phyloP scores from a whole-genome alignment of 2,888 invertebrate species.

The Oscheius sp. region DNA sequence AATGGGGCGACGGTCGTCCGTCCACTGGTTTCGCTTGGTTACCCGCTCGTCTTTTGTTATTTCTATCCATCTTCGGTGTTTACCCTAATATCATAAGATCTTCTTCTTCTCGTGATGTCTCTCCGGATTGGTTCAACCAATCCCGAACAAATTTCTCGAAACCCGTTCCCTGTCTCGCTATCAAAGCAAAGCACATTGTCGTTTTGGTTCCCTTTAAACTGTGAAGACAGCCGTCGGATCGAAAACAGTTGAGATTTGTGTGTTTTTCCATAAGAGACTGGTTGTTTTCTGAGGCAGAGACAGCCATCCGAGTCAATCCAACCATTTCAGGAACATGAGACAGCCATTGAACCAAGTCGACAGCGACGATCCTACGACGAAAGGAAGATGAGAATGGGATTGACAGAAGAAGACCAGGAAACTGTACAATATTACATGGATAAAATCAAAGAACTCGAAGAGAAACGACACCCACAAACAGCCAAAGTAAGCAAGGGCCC shows the following conservation, averaged over 20 bases:
- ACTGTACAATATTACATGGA: slow-evolving; percentile 65
- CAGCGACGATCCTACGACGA: slow-evolving; percentile 16
- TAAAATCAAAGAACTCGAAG: slow-evolving; percentile 62
- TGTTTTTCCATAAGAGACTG: slow-evolving; percentile 1
- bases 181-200: not conserved
- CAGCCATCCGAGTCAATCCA: not conserved
- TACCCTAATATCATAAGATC: not conserved
- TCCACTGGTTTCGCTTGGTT: too few species aligned
- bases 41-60: not conserved
- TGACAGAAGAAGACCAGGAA: slow-evolving; percentile 60
- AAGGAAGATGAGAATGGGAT: slow-evolving; percentile 46
- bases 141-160: slow-evolving; percentile 8
- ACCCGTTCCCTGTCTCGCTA: slow-evolving; percentile 16
- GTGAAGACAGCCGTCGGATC: not conserved
- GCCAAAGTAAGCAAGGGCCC: slow-evolving; percentile 6
- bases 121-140: too few species aligned
- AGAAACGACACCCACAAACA: slow-evolving; percentile 53
- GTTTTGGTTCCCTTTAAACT: slow-evolving; percentile 9
- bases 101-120: not conserved
- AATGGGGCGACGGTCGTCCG: too few species aligned
- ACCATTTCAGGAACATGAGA: slow-evolving; percentile 26
- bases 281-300: too few species aligned
- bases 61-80: not conserved
- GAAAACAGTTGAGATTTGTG: not conserved
- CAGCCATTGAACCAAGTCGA: not conserved